phyloP scores from a whole-genome alignment of 2,888 invertebrate genomes.

The Lasius platythorax region DNA sequence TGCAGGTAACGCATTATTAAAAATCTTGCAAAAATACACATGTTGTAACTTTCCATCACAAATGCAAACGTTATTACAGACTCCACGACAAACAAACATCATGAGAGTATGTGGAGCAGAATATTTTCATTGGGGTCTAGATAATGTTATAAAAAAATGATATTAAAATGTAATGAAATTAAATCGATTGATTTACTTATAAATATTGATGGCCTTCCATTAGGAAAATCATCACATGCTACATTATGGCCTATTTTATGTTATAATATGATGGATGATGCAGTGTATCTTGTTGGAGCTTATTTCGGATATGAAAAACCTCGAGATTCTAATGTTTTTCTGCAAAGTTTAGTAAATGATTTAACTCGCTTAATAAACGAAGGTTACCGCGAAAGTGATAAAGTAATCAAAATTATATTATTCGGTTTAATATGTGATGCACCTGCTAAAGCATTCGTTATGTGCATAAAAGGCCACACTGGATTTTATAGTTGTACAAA shows the following conservation, averaged over 20 bases:
- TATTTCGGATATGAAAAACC: conserved; percentile 33
- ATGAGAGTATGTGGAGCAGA: not conserved
- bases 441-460: conserved; percentile 37
- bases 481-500: conserved; percentile 66
- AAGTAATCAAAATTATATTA: conserved; percentile 18
- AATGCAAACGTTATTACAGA: not conserved
- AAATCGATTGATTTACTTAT: not conserved
- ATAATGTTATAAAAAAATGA: not conserved
- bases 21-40: not conserved
- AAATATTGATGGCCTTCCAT: not conserved
- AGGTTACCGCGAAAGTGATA: conserved; percentile 36
- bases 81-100: not conserved
- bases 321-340: conserved; percentile 41
- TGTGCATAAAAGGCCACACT: conserved; percentile 58
- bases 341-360: conserved; percentile 58
- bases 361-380: conserved; percentile 30
- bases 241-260: conserved; percentile 1
- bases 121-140: not conserved
- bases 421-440: not conserved
- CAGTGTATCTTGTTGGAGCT: not conserved
- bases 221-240: not conserved
- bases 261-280: not conserved
- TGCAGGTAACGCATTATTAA: not conserved
- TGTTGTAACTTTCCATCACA: not conserved
- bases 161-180: not conserved